These are phyloP conservation scores for Papilio elwesi DNA, from an alignment of 2,888 invertebrate species.

Conservation along the genomic window DNA sequence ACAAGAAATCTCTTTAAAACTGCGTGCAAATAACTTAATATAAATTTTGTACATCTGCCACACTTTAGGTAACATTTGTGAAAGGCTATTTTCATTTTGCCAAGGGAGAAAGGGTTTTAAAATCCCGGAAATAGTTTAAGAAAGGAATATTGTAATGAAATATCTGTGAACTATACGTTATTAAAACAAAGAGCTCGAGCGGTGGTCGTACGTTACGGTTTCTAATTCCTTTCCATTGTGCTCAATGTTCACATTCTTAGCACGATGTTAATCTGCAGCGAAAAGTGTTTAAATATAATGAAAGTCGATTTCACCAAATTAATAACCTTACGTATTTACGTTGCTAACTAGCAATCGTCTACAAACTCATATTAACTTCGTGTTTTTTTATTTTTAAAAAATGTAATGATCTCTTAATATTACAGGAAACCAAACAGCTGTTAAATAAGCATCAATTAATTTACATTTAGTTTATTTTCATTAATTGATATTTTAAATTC, in stretches of 20 bases:
- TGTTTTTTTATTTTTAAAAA: background rate
- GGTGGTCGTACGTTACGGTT: constrained; percentile 48
- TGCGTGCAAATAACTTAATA: too few species aligned
- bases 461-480: too few species aligned
- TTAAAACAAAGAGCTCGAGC: constrained; percentile 31
- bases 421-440: too few species aligned
- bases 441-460: too few species aligned
- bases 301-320: constrained; percentile 34
- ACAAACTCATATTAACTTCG: background rate
- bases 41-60: too few species aligned
- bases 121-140: background rate
- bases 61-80: too few species aligned
- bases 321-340: background rate
- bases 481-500: too few species aligned
- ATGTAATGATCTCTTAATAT: too few species aligned
- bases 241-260: constrained; percentile 26
- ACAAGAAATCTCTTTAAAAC: too few species aligned
- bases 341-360: background rate
- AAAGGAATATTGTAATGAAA: constrained; percentile 14
- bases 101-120: too few species aligned
- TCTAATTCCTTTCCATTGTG: constrained; percentile 50
- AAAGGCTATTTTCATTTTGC: too few species aligned
- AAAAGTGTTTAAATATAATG: constrained; percentile 19
- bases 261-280: constrained; percentile 31
- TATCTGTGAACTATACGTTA: constrained; percentile 25